Evolutionary conservation across 1,140 invertebrate genomes (phyloP).

Genomic region (Rhynchophorus ferrugineus): DNA sequence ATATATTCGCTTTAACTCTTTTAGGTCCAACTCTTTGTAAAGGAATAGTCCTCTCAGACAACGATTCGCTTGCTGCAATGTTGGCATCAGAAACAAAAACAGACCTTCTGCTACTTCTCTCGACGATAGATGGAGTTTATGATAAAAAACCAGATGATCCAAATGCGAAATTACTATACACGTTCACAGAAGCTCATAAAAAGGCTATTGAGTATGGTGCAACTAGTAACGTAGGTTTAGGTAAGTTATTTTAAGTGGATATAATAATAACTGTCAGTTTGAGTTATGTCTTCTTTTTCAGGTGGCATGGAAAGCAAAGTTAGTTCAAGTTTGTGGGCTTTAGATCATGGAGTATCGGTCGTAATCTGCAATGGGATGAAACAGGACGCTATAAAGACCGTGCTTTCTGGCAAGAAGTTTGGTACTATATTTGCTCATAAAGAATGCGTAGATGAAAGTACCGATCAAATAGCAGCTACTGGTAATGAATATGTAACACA

Average conservation of each 20-base stretch:
- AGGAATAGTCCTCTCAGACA: constrained; percentile 11
- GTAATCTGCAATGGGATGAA: constrained; percentile 12
- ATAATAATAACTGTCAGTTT: too few relatives aligned
- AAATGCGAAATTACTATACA: constrained; percentile 2
- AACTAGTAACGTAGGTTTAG: neutral
- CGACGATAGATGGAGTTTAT: constrained; percentile 11
- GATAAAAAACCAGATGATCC: constrained; percentile 7
- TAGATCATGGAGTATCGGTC: constrained; percentile 10
- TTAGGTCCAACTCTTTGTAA: constrained; percentile 17
- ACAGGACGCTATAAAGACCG: constrained; percentile 3
- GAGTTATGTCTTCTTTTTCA: neutral
- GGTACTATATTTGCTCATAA: constrained; percentile 3
- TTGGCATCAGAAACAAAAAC: constrained; percentile 5
- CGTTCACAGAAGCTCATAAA: neutral
- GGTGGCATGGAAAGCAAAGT: constrained; percentile 12
- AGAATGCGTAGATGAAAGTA: constrained; percentile 3
- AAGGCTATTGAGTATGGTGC: constrained; percentile 3
- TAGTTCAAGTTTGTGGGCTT: constrained; percentile 5
- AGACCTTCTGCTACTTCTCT: constrained; percentile 4
- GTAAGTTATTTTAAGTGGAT: neutral
- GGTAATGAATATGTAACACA: constrained; percentile 6
- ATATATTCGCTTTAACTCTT: too few relatives aligned
- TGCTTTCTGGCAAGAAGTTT: constrained; percentile 12
- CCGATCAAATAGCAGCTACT: constrained; percentile 9
- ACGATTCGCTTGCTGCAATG: constrained; percentile 12